A percentile compares a stretch with the other conserved stretches of the same genome.
phyloP scores from a whole-genome alignment of 2,113 vertebrate genomes.

The Phalacrocorax carbo region DNA sequence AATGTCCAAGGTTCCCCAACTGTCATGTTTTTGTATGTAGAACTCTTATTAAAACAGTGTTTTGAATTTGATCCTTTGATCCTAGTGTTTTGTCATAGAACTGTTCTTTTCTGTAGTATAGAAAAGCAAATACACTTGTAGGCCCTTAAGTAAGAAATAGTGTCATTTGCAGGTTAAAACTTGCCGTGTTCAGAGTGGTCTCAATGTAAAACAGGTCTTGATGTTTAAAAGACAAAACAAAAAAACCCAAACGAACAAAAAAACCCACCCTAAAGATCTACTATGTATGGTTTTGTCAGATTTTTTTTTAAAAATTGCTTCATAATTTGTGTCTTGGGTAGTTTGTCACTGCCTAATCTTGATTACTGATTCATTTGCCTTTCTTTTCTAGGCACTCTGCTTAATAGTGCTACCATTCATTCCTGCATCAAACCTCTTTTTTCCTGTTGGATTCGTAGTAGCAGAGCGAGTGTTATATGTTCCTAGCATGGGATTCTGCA shows the following conservation, averaged over 20 bases:
- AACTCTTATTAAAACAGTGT: not conserved
- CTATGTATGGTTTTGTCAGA: not conserved
- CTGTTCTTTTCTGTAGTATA: not conserved
- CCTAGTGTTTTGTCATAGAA: not conserved
- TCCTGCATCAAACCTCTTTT: conserved; percentile 97
- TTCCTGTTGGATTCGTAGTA: conserved; percentile 97
- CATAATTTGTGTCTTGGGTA: not conserved
- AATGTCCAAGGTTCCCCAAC: not conserved
- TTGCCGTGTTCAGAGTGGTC: not conserved
- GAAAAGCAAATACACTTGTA: not conserved
- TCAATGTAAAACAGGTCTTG: not conserved
- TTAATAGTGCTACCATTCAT: conserved; percentile 93
- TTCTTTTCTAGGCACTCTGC: conserved; percentile 86
- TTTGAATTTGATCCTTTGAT: not conserved
- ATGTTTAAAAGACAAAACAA: not conserved
- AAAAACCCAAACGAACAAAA: too few species aligned
- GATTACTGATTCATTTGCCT: not conserved
- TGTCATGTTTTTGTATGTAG: not conserved
- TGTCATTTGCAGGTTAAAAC: not conserved
- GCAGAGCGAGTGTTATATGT: conserved; percentile 96
- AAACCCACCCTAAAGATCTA: not conserved
- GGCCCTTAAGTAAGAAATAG: not conserved
- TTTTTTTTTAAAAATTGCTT: not conserved
- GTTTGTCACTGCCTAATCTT: not conserved
- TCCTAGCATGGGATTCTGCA: conserved; percentile 98